A percentile compares a stretch with the other conserved stretches of the same genome.
phyloP scores from a whole-genome alignment of 2,888 invertebrate species.

The Mimachlamys varia region DNA sequence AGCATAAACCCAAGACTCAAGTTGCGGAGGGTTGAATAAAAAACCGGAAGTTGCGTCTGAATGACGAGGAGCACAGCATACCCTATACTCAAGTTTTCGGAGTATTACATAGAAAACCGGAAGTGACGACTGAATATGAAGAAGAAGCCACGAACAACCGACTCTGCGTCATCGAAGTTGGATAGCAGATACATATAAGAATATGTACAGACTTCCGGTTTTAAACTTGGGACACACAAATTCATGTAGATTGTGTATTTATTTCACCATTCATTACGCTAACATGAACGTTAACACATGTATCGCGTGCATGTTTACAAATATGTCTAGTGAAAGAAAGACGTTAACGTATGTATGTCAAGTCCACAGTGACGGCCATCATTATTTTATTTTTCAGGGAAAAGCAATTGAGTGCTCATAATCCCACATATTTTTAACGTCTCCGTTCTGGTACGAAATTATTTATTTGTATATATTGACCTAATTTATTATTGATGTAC shows the following conservation, averaged over 20 bases:
- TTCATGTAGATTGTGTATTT: background rate
- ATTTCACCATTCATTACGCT: background rate
- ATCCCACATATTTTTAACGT: background rate
- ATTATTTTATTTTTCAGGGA: background rate
- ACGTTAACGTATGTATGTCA: too few species aligned
- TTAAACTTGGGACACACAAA: too few species aligned
- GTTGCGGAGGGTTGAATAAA: background rate
- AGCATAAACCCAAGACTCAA: conserved; percentile 17
- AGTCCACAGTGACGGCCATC: background rate
- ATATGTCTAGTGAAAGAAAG: too few species aligned
- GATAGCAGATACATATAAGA: too few species aligned
- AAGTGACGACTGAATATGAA: too few species aligned
- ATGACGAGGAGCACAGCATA: too few species aligned
- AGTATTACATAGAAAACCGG: too few species aligned
- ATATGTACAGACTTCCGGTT: too few species aligned
- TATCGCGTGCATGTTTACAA: too few species aligned
- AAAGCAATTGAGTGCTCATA: background rate
- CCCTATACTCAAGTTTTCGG: too few species aligned
- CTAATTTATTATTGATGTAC: background rate
- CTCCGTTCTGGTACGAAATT: background rate
- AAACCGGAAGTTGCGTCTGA: conserved; percentile 7
- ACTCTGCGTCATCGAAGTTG: too few species aligned
- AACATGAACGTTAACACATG: background rate
- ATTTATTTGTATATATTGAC: conserved; percentile 6
- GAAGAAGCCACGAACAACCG: too few species aligned